These are phyloP conservation scores for Lanius ludovicianus DNA, from an alignment of 2,113 vertebrate species.

Conservation along the genomic window DNA sequence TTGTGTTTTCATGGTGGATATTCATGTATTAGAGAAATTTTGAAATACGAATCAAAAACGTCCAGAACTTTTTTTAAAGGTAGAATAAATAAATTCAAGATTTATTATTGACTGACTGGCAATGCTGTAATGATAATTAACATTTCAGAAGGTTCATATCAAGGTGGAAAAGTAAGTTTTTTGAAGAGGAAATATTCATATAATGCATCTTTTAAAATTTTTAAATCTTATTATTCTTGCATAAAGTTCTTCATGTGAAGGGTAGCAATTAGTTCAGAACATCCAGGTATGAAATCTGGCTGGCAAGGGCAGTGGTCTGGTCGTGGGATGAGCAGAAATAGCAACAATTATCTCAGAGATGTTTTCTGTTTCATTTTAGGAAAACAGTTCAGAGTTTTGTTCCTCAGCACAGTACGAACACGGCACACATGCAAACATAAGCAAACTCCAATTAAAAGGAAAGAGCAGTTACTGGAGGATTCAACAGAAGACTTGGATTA, in stretches of 20 bases:
- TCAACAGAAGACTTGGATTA: slow-evolving; percentile 98
- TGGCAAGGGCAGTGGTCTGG: not conserved
- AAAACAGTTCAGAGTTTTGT: slow-evolving; percentile 96
- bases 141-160: slow-evolving; percentile 1
- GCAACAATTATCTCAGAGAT: not conserved
- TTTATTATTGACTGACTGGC: not conserved
- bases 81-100: not conserved
- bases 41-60: not conserved
- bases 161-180: slow-evolving; percentile 1
- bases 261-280: not conserved
- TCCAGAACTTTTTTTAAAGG: not conserved
- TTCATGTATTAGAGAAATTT: not conserved
- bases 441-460: slow-evolving; percentile 97
- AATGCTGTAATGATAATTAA: not conserved
- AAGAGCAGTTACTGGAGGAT: slow-evolving; percentile 96
- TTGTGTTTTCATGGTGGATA: not conserved
- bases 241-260: slow-evolving; percentile 30
- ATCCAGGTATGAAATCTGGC: not conserved
- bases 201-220: slow-evolving; percentile 45
- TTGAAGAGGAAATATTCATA: slow-evolving; percentile 24
- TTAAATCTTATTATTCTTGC: slow-evolving; percentile 49
- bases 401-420: slow-evolving; percentile 97
- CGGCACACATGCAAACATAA: slow-evolving; percentile 98
- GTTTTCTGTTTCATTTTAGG: slow-evolving; percentile 74
- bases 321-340: not conserved